Evolutionary conservation across 1,140 invertebrate species (phyloP), one percentile per base, ranked within the genome.

Genomic region (Solen grandis): DNA sequence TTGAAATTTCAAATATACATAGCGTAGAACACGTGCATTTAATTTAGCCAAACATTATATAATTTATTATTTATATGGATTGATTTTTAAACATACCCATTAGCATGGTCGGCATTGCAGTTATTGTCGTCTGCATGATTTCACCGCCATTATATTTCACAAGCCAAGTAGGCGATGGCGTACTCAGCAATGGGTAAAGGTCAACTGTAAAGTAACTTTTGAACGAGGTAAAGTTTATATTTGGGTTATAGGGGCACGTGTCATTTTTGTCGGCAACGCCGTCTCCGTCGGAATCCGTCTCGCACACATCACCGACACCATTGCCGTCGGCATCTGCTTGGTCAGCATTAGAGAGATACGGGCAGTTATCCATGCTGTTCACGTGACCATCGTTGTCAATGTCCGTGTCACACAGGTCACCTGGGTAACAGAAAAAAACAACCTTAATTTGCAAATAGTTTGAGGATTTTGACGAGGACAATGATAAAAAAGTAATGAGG

Each of bases 351-450:
- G 93, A 88, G 0, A 93, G 92, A 41, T 91, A 92, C 0, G 94
- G 94, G 90, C 96, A 97, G 87, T 97, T 97, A 85, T 88, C 87
- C 14, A n/a, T 31, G 38, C 93, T 88, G 90, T 96, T 84, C 27
- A 36, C n/a, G 31, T 82, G 27, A n/a, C 94, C 95, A 90, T 98
- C 97, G 82, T 96, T 96, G 90, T 99, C 97, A 10, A 96, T 96
- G 91, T 99, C 97, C 33, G 94, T 93, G 86, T 98, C 97, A 84
- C 97, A 98, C 13, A 95, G 96, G 91, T 98, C 96, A 38, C 97
- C 81, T 82, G 68, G 16, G 73, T n/a, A n/a, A n/a, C n/a, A n/a
- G n/a, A n/a, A n/a, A n/a, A n/a, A n/a, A n/a, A n/a, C n/a, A n/a
- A n/a, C n/a, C n/a, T n/a, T n/a, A n/a, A n/a, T n/a, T n/a, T n/a